A percentile compares a stretch with the other conserved stretches of the same genome.
Conservation (phyloP, 1,140 invertebrate species). For the Agrilus planipennis region DNA sequence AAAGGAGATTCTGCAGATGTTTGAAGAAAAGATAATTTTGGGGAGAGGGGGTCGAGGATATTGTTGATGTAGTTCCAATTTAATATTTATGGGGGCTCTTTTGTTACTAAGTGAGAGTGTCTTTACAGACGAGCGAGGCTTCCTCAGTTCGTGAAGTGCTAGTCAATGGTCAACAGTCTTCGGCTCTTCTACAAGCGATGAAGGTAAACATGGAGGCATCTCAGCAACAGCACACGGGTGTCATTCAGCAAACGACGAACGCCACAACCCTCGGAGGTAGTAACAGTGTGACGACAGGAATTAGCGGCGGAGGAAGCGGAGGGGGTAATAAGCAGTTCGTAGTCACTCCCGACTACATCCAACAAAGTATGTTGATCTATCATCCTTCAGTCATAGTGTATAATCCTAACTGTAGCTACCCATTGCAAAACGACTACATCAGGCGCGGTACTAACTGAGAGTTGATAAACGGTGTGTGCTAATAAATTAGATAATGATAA, state of each 20-base stretch:
- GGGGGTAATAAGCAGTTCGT: conserved; percentile 59
- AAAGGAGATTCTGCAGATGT: no score
- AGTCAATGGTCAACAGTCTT: conserved; percentile 31
- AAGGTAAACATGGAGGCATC: conserved; percentile 24
- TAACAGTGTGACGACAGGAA: conserved; percentile 14
- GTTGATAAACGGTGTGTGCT: background rate
- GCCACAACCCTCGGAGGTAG: conserved; percentile 32
- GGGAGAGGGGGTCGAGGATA: no score
- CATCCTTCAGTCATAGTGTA: conserved; percentile 34
- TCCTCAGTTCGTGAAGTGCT: conserved; percentile 22
- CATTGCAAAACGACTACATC: conserved; percentile 32
- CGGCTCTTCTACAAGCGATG: conserved; percentile 27
- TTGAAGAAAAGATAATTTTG: no score
- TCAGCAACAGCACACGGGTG: conserved; percentile 7
- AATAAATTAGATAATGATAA: background rate
- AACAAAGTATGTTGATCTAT: conserved; percentile 60
- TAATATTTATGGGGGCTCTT: no score
- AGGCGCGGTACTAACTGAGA: background rate
- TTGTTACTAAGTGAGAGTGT: no score
- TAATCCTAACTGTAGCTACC: conserved; percentile 33
- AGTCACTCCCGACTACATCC: conserved; percentile 76
- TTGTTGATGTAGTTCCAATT: no score
- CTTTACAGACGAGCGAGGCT: no score
- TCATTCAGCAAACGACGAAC: conserved; percentile 24
- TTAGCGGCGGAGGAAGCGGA: conserved; percentile 32